Percentiles rank a stretch among this genome's conserved stretches.
Conservation (phyloP, 2,888 invertebrate species). For the Muschampia plurimacula region DNA sequence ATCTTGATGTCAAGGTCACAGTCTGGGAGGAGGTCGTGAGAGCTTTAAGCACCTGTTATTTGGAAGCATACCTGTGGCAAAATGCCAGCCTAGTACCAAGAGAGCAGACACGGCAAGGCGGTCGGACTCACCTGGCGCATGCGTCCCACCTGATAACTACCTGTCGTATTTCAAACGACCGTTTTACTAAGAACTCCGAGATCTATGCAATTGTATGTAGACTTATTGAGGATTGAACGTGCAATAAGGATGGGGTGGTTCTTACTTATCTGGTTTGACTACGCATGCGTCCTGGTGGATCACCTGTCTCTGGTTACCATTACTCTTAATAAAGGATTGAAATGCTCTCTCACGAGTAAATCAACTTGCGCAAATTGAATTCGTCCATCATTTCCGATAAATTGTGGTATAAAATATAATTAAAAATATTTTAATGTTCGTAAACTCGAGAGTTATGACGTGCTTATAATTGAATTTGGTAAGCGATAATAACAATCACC, state of each 20-base stretch:
- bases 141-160: slow-evolving; percentile 77
- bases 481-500: not conserved
- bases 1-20: slow-evolving; percentile 58
- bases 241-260: slow-evolving; percentile 49
- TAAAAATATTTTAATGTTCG: not conserved
- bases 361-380: slow-evolving; percentile 18
- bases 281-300: slow-evolving; percentile 36
- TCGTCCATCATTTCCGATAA: slow-evolving; percentile 11
- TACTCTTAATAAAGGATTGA: not conserved
- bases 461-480: not conserved
- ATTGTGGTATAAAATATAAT: not conserved
- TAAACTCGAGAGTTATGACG: not conserved
- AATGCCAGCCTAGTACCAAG: slow-evolving; percentile 84
- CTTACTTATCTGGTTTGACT: slow-evolving; percentile 50
- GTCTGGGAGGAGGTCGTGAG: slow-evolving; percentile 61
- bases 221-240: slow-evolving; percentile 43
- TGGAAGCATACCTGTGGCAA: slow-evolving; percentile 85
- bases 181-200: slow-evolving; percentile 53
- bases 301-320: slow-evolving; percentile 22
- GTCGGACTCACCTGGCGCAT: slow-evolving; percentile 76
- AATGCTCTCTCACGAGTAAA: not conserved
- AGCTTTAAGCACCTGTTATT: slow-evolving; percentile 66
- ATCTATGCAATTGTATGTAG: slow-evolving; percentile 45
- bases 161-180: slow-evolving; percentile 57
- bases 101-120: slow-evolving; percentile 60